phyloP scores from a whole-genome alignment of 2,797 vertebrate genomes.

The Silurus aristotelis region DNA sequence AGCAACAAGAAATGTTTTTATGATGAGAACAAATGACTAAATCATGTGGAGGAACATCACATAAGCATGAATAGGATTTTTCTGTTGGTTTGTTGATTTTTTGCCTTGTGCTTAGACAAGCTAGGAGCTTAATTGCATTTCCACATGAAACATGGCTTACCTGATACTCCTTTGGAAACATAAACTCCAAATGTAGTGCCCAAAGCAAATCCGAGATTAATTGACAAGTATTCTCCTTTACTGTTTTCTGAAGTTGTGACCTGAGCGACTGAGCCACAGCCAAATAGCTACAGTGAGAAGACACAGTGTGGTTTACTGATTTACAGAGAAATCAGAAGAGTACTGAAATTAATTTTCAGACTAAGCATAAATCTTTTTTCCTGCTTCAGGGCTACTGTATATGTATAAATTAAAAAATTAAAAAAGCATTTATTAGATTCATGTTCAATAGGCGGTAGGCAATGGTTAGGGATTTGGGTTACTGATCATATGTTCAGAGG shows the following conservation, averaged over 20 bases:
- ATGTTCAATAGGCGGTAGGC: background rate
- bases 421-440: background rate
- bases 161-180: slow-evolving; percentile 74
- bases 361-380: background rate
- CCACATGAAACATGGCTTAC: slow-evolving; percentile 52
- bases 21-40: too few relatives aligned
- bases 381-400: background rate
- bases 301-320: background rate
- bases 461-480: too few relatives aligned
- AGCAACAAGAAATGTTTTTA: too few relatives aligned
- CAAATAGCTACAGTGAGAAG: slow-evolving; percentile 70
- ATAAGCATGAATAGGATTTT: too few relatives aligned
- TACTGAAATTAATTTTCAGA: background rate
- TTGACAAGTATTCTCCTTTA: slow-evolving; percentile 76
- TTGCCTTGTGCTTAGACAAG: too few relatives aligned
- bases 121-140: background rate
- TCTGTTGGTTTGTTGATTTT: too few relatives aligned
- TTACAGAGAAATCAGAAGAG: background rate
- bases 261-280: slow-evolving; percentile 77
- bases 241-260: slow-evolving; percentile 69
- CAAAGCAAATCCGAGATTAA: slow-evolving; percentile 78
- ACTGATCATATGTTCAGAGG: too few relatives aligned
- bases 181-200: slow-evolving; percentile 74
- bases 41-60: too few relatives aligned
- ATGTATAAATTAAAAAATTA: background rate